phyloP scores from a whole-genome alignment of 1,140 invertebrate species.

The Leptonema lineaticorne region DNA sequence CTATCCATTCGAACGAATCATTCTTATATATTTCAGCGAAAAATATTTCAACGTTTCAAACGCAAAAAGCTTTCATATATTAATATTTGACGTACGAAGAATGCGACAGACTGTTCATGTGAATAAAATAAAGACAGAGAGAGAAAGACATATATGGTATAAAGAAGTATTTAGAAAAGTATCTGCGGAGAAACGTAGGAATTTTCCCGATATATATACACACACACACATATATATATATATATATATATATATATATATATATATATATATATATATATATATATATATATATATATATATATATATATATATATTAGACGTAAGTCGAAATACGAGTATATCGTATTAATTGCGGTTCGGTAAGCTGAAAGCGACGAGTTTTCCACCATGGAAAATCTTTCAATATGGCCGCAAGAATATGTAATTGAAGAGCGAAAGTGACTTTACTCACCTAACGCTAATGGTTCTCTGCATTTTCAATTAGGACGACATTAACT shows the following conservation, averaged over 20 bases:
- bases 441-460: not conserved
- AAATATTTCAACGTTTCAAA: no score
- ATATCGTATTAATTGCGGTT: not conserved
- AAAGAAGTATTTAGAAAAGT: no score
- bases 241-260: slow-evolving; percentile 4
- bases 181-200: no score
- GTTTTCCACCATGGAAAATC: not conserved
- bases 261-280: slow-evolving; percentile 12
- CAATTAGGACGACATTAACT: slow-evolving; percentile 14
- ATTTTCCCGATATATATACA: not conserved
- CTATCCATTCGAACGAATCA: no score
- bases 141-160: no score
- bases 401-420: not conserved
- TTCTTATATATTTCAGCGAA: no score
- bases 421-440: not conserved
- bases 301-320: not conserved
- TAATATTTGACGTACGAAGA: no score
- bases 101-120: no score
- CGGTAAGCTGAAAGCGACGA: no score
- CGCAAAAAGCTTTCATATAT: no score
- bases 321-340: no score
- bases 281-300: not conserved
- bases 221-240: not conserved
- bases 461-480: slow-evolving; percentile 21
- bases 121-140: no score